These are phyloP conservation scores for Pelusios castaneus DNA, from an alignment of 2,113 vertebrate species.

Conservation along the genomic window DNA sequence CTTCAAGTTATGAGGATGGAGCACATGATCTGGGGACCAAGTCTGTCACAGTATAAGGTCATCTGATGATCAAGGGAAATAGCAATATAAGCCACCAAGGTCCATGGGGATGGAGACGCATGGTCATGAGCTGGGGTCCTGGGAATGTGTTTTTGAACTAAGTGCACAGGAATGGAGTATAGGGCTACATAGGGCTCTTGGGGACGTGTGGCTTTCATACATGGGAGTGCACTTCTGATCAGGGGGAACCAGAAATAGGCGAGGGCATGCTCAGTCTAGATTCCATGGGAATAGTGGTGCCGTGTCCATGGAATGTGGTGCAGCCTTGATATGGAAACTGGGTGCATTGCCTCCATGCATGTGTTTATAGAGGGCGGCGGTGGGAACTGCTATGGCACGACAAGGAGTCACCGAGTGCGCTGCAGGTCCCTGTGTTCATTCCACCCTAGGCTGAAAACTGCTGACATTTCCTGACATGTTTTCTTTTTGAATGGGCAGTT, in stretches of 20 bases:
- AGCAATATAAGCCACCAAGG: neutral
- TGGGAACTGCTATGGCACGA: neutral
- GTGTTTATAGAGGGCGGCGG: neutral
- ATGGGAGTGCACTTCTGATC: neutral
- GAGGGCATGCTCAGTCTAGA: neutral
- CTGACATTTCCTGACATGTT: neutral
- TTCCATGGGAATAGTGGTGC: neutral
- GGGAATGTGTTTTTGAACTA: neutral
- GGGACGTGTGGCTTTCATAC: neutral
- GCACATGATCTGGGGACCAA: neutral
- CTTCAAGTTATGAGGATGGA: rapidly evolving
- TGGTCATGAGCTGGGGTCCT: neutral
- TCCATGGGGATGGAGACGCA: neutral
- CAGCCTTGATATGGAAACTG: neutral
- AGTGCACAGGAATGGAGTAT: neutral
- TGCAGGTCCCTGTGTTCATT: neutral
- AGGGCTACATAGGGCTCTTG: neutral
- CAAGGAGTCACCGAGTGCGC: neutral
- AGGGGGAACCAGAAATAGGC: neutral
- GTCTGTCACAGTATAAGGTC: rapidly evolving
- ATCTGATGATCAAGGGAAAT: neutral
- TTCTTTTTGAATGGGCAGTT: neutral
- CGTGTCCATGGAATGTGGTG: neutral
- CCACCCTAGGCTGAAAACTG: neutral
- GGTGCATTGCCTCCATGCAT: neutral